Evolutionary conservation across 2,888 invertebrate genomes (phyloP).

Genomic region (Cenopis cana): DNA sequence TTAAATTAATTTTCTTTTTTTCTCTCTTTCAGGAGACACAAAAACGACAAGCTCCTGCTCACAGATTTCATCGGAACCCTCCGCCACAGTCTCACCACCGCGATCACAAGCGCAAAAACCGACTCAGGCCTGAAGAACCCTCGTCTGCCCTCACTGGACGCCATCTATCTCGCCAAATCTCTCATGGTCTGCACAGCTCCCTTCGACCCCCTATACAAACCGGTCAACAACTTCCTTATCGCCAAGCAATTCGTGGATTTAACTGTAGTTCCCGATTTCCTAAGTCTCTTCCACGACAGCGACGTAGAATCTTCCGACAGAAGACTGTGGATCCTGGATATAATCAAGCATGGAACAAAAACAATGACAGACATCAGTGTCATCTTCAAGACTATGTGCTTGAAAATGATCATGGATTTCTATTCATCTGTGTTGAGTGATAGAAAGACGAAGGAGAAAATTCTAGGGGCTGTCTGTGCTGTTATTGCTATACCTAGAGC

Average conservation of each 20-base stretch:
- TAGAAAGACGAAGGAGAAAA: constrained; percentile 85
- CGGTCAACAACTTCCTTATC: constrained; percentile 91
- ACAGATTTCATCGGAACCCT: constrained; percentile 88
- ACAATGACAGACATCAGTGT: constrained; percentile 90
- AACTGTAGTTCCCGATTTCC: constrained; percentile 93
- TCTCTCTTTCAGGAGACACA: constrained; percentile 73
- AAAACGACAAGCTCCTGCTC: constrained; percentile 88
- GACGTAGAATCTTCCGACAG: constrained; percentile 89
- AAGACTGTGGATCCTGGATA: constrained; percentile 90
- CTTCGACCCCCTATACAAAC: constrained; percentile 89
- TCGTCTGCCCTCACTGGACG: constrained; percentile 85
- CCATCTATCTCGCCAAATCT: constrained; percentile 89
- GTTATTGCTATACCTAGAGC: constrained; percentile 87
- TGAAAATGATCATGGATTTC: constrained; percentile 91
- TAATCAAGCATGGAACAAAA: constrained; percentile 91
- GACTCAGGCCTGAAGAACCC: constrained; percentile 64
- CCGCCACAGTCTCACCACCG: constrained; percentile 85
- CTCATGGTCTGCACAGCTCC: constrained; percentile 90
- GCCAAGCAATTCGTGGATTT: constrained; percentile 92
- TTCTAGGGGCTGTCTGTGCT: constrained; percentile 87
- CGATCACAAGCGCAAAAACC: constrained; percentile 55
- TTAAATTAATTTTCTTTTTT: too few relatives aligned
- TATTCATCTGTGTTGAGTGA: constrained; percentile 88
- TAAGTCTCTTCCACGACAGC: constrained; percentile 92
- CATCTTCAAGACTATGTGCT: constrained; percentile 89